These are phyloP conservation scores for Oscheius myriophilus DNA, from an alignment of 2,888 invertebrate genomes.

Conservation along the genomic window DNA sequence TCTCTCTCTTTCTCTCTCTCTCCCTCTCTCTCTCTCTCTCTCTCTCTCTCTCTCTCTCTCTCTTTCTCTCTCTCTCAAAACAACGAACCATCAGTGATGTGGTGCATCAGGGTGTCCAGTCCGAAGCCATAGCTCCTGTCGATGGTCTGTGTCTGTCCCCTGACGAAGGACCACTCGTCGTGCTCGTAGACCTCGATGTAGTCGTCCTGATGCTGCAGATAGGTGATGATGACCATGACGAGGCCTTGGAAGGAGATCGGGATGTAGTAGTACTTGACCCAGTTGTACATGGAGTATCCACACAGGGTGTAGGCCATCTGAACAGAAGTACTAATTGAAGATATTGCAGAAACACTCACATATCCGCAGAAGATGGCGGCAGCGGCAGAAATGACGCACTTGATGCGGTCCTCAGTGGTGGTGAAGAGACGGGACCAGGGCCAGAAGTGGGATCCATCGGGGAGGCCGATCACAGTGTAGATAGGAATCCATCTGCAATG, in stretches of 20 bases:
- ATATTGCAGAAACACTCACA: slow-evolving; percentile 38
- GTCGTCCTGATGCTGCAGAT: slow-evolving; percentile 63
- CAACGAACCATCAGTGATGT: slow-evolving; percentile 54
- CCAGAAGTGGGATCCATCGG: slow-evolving; percentile 69
- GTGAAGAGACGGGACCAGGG: slow-evolving; percentile 64
- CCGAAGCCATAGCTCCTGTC: slow-evolving; percentile 58
- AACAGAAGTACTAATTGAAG: neutral
- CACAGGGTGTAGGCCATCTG: slow-evolving; percentile 47
- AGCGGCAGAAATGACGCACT: slow-evolving; percentile 61
- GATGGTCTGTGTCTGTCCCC: slow-evolving; percentile 58
- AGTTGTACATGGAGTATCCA: slow-evolving; percentile 51
- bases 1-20: too few species aligned
- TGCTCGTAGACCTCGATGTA: slow-evolving; percentile 61
- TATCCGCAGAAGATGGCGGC: slow-evolving; percentile 56
- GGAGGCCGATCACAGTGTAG: slow-evolving; percentile 67
- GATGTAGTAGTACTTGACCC: slow-evolving; percentile 63
- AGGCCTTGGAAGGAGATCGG: slow-evolving; percentile 64
- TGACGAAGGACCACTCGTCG: slow-evolving; percentile 58
- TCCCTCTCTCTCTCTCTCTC: too few species aligned
- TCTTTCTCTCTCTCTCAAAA: neutral
- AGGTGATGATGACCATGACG: slow-evolving; percentile 63
- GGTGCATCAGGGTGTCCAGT: slow-evolving; percentile 55
- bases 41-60: neutral
- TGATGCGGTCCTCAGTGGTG: slow-evolving; percentile 61
- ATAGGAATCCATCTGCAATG: slow-evolving; percentile 66